These are phyloP conservation scores for Pyxicephalus adspersus DNA, from an alignment of 2,113 vertebrate species.

Conservation along the genomic window DNA sequence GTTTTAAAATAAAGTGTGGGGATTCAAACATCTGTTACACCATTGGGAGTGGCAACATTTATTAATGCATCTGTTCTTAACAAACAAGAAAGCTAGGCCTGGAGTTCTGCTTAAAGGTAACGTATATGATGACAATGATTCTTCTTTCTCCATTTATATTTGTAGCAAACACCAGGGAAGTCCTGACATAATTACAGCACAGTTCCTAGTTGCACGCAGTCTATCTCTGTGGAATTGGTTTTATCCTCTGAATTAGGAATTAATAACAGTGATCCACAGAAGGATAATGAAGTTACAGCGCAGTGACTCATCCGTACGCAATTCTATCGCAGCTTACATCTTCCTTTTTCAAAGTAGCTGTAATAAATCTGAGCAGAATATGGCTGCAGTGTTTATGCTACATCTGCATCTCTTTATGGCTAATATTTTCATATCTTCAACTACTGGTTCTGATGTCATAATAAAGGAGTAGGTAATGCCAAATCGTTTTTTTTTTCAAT, in stretches of 20 bases:
- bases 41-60: too few species aligned
- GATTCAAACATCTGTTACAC: too few species aligned
- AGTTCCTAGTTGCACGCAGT: not conserved
- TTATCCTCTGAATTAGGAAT: not conserved
- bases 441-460: not conserved
- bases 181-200: not conserved
- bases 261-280: not conserved
- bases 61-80: too few species aligned
- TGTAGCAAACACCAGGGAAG: not conserved
- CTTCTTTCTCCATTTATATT: not conserved
- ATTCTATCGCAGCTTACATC: not conserved
- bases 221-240: not conserved
- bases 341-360: not conserved
- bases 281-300: constrained; percentile 19
- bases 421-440: not conserved
- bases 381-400: not conserved
- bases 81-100: too few species aligned
- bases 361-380: not conserved
- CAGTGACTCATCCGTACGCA: constrained; percentile 2
- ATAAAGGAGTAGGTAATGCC: too few species aligned
- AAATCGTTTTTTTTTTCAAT: too few species aligned
- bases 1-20: too few species aligned
- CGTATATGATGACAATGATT: not conserved
- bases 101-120: too few species aligned
- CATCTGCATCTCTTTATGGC: not conserved